phyloP scores from a whole-genome alignment of 2,888 invertebrate species.

The Ennomos erosarius region DNA sequence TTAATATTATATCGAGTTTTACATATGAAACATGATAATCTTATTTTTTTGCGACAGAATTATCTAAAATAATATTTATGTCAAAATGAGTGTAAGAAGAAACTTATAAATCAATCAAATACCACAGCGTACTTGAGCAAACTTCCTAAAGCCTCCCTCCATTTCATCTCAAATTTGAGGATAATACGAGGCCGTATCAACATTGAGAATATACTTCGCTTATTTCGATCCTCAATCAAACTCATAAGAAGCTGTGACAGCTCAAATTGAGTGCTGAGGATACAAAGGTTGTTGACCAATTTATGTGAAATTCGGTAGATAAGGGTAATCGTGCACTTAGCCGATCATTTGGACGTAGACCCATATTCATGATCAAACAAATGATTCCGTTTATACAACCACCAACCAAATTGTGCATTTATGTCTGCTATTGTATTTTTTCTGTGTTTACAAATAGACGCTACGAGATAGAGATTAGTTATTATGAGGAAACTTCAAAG shows the following conservation, averaged over 20 bases:
- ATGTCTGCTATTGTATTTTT: too few species aligned
- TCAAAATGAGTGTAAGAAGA: not conserved
- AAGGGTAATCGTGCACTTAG: not conserved
- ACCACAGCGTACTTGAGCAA: not conserved
- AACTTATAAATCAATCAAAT: slow-evolving; percentile 2
- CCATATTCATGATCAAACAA: too few species aligned
- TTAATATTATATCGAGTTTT: too few species aligned
- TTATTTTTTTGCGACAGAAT: too few species aligned
- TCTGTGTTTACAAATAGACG: too few species aligned
- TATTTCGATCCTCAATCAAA: slow-evolving; percentile 10
- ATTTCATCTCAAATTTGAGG: slow-evolving; percentile 9
- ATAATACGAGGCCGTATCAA: slow-evolving; percentile 3
- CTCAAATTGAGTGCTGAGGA: slow-evolving; percentile 10
- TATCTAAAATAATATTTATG: too few species aligned
- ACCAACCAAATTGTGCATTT: too few species aligned
- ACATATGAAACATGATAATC: too few species aligned
- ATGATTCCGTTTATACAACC: too few species aligned
- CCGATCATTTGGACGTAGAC: not conserved
- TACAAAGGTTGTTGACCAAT: slow-evolving; percentile 5
- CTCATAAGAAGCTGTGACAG: slow-evolving; percentile 6
- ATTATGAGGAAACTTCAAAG: too few species aligned
- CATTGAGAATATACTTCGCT: slow-evolving; percentile 1
- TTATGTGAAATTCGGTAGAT: not conserved
- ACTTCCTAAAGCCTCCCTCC: not conserved
- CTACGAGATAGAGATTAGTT: too few species aligned